phyloP scores from a whole-genome alignment of 2,113 vertebrate genomes.

The Camelus bactrianus region DNA sequence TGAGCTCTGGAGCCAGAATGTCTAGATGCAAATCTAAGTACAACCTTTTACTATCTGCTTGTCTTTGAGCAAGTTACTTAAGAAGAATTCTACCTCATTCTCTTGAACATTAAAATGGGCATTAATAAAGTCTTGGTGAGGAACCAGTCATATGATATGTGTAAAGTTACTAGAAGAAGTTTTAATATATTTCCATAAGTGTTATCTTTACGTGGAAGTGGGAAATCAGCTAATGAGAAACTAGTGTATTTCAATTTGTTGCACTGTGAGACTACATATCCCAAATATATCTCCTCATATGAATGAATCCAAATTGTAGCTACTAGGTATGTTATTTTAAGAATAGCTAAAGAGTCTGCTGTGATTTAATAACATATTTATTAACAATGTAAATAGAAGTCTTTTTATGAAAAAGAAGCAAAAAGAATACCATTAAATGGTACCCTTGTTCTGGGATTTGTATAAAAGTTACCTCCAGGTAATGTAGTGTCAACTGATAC shows the following conservation, averaged over 20 bases:
- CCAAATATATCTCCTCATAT: not conserved
- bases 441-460: not conserved
- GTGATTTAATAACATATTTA: not conserved
- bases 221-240: not conserved
- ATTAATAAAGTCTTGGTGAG: not conserved
- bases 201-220: not conserved
- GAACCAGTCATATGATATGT: not conserved
- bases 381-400: not conserved
- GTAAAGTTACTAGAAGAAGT: not conserved
- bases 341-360: not conserved
- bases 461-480: not conserved
- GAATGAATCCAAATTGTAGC: not conserved
- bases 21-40: not conserved
- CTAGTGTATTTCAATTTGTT: not conserved
- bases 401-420: not conserved
- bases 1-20: not conserved
- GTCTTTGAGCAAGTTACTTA: not conserved
- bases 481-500: not conserved
- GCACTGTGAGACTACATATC: not conserved
- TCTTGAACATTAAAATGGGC: too few relatives aligned
- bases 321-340: not conserved
- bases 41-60: not conserved
- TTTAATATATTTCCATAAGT: not conserved
- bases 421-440: not conserved
- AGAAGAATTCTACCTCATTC: too few relatives aligned